Conservation (phyloP, 2,888 invertebrate genomes). For the Lingula anatina region DNA sequence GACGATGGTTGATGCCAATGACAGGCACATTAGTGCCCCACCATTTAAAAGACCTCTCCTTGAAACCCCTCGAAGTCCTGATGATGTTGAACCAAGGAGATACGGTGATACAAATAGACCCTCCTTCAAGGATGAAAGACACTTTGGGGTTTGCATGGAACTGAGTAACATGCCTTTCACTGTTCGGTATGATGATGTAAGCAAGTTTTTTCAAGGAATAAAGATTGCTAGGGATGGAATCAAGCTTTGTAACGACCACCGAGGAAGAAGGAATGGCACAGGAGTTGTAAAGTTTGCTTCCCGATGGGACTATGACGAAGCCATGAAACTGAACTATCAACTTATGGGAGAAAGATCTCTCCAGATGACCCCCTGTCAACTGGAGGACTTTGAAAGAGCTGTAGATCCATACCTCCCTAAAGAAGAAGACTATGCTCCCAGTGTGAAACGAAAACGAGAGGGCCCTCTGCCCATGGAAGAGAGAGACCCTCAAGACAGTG, state of each 20-base stretch:
- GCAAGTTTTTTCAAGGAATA: slow-evolving; percentile 74
- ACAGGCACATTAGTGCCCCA: neutral
- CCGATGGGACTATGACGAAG: slow-evolving; percentile 66
- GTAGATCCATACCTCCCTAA: slow-evolving; percentile 58
- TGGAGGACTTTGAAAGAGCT: slow-evolving; percentile 69
- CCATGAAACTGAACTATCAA: slow-evolving; percentile 62
- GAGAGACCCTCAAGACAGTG: neutral
- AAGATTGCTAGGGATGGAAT: slow-evolving; percentile 76
- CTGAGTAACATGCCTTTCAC: slow-evolving; percentile 67
- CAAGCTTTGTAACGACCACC: slow-evolving; percentile 76
- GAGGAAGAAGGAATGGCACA: slow-evolving; percentile 70
- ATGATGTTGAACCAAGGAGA: too few species aligned
- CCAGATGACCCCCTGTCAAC: slow-evolving; percentile 65
- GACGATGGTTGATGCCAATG: too few species aligned
- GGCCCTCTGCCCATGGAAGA: neutral
- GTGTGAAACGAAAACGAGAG: neutral
- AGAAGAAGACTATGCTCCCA: neutral
- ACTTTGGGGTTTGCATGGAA: slow-evolving; percentile 56
- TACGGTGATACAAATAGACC: too few species aligned
- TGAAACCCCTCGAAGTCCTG: too few species aligned
- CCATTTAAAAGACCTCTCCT: neutral
- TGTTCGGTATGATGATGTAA: slow-evolving; percentile 73
- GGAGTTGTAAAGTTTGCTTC: slow-evolving; percentile 75
- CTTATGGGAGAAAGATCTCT: slow-evolving; percentile 66
- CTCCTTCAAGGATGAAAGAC: too few species aligned